Conservation (phyloP, 2,797 vertebrate genomes). For the Sphaeramia orbicularis region DNA sequence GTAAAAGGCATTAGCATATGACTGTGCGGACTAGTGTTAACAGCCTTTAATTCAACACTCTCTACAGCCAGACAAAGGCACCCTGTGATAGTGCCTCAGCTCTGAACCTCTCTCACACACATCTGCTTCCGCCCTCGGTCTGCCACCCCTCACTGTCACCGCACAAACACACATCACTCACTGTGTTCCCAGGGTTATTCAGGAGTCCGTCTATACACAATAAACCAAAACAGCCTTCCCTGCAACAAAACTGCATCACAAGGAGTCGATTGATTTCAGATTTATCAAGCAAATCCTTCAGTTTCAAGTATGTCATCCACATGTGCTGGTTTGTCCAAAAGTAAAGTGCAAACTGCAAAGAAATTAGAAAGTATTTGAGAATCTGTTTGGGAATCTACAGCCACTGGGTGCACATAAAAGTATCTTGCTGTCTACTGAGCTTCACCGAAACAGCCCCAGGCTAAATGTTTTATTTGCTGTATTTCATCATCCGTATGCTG, state of each 20-base stretch:
- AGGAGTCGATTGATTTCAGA: slow-evolving; percentile 56
- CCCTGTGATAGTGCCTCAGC: slow-evolving; percentile 79
- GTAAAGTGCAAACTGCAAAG: slow-evolving; percentile 13
- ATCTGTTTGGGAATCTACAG: not conserved
- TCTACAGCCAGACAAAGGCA: slow-evolving; percentile 74
- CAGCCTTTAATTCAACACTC: slow-evolving; percentile 83
- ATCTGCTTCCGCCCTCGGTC: slow-evolving; percentile 81
- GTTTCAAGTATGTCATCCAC: not conserved
- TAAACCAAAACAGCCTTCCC: slow-evolving; percentile 60
- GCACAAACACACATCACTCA: slow-evolving; percentile 76
- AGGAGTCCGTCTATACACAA: slow-evolving; percentile 76
- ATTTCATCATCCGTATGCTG: slow-evolving; percentile 42
- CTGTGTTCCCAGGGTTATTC: slow-evolving; percentile 76
- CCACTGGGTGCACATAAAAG: slow-evolving; percentile 34
- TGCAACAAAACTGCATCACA: slow-evolving; percentile 40
- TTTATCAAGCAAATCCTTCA: slow-evolving; percentile 12
- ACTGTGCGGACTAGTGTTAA: slow-evolving; percentile 76
- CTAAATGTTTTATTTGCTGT: slow-evolving; percentile 19
- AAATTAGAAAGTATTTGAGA: slow-evolving; percentile 10
- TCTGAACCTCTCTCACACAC: slow-evolving; percentile 78
- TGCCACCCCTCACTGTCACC: slow-evolving; percentile 68
- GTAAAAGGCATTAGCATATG: slow-evolving; percentile 83
- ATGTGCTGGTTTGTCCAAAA: not conserved
- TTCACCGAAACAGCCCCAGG: slow-evolving; percentile 24
- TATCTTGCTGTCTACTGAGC: slow-evolving; percentile 4